phyloP scores from a whole-genome alignment of 2,888 invertebrate species.

The Clunio marinus region DNA sequence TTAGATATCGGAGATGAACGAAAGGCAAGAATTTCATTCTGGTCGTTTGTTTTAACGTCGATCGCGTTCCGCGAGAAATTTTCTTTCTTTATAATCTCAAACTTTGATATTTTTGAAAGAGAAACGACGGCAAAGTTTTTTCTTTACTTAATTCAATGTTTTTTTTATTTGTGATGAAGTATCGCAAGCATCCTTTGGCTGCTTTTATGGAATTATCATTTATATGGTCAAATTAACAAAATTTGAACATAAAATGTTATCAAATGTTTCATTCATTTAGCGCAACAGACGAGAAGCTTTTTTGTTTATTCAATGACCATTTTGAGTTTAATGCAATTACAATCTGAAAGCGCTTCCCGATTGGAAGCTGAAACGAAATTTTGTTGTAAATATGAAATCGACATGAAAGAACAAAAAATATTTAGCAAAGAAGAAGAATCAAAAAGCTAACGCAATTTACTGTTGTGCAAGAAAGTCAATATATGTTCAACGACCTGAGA shows the following conservation, averaged over 20 bases:
- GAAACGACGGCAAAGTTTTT: not conserved
- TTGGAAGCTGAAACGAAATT: not conserved
- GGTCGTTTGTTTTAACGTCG: not conserved
- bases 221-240: constrained; percentile 24
- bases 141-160: not conserved
- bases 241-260: constrained; percentile 18
- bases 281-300: not conserved
- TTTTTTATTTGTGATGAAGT: not conserved
- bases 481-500: not conserved
- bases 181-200: not conserved
- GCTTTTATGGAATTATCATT: constrained; percentile 11
- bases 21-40: not conserved
- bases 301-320: constrained; percentile 9
- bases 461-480: not conserved
- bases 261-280: not conserved
- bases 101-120: not conserved
- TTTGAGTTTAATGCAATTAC: not conserved
- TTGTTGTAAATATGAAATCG: not conserved
- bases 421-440: not conserved
- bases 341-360: not conserved
- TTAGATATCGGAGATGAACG: constrained; percentile 23
- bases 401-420: not conserved
- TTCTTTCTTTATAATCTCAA: not conserved
- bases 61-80: not conserved
- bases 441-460: not conserved